A percentile compares a stretch with the other conserved stretches of the same genome.
These are phyloP conservation scores for Palythoa heliodiscus DNA, from an alignment of 92 coral and sea anemone species.

Conservation along the genomic window DNA sequence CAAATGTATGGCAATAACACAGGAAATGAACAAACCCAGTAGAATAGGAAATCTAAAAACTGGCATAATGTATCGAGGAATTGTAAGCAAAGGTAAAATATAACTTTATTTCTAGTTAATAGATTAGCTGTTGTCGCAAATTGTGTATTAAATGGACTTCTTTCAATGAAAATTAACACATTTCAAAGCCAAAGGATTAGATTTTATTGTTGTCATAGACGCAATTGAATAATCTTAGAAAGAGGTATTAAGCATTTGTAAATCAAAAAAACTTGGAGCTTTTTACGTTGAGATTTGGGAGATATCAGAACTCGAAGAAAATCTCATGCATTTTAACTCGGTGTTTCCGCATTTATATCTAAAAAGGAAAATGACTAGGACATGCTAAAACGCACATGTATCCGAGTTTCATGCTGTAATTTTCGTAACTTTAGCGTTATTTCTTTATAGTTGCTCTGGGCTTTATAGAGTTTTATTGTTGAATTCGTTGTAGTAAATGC, in stretches of 20 bases:
- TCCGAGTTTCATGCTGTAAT: not conserved
- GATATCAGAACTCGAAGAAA: not conserved
- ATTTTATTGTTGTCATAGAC: not conserved
- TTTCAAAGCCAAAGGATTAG: not conserved
- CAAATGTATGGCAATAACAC: not conserved
- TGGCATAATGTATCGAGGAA: not conserved
- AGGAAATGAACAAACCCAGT: not conserved
- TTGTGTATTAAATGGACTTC: not conserved
- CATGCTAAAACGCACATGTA: not conserved
- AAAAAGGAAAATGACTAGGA: not conserved
- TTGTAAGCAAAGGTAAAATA: not conserved
- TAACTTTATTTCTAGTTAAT: not conserved
- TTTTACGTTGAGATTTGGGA: too few species aligned
- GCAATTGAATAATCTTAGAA: not conserved
- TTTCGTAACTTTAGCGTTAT: not conserved
- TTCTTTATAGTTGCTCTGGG: not conserved
- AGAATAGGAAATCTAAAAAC: not conserved
- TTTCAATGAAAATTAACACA: not conserved
- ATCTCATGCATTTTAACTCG: not conserved
- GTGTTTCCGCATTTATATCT: not conserved
- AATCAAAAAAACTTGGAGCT: too few species aligned
- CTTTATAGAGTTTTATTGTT: too few species aligned
- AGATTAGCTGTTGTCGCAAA: not conserved
- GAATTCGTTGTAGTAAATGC: too few species aligned
- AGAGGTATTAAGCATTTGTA: not conserved